Conservation (phyloP, 2,888 invertebrate species). For the Rhimphoctona megacephalus region DNA sequence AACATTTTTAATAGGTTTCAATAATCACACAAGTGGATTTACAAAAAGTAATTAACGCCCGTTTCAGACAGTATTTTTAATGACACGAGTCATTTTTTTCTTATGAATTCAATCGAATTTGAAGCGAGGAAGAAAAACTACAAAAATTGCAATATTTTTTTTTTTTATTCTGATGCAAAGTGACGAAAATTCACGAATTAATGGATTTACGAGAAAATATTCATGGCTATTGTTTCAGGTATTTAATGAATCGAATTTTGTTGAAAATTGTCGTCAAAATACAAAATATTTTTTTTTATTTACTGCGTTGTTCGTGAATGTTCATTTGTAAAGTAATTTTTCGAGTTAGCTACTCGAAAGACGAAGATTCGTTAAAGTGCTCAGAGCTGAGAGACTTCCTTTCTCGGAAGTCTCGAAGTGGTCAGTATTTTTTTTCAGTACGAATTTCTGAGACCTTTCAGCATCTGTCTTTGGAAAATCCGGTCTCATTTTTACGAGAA, state of each 20-base stretch:
- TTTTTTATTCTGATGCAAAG: not conserved
- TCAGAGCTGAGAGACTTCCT: not conserved
- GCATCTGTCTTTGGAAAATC: constrained; percentile 61
- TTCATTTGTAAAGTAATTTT: not conserved
- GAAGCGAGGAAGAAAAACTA: not conserved
- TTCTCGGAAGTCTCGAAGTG: constrained; percentile 39
- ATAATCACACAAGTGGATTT: too few species aligned
- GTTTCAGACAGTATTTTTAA: too few species aligned
- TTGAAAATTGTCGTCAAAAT: not conserved
- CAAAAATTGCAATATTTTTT: not conserved
- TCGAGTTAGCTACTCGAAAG: not conserved
- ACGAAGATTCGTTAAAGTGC: not conserved
- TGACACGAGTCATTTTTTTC: too few species aligned
- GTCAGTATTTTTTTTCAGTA: not conserved
- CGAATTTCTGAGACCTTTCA: constrained; percentile 5
- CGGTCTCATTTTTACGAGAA: not conserved
- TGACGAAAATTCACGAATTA: not conserved
- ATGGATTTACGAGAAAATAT: not conserved
- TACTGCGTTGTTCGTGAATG: not conserved
- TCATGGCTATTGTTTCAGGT: not conserved
- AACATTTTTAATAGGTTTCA: too few species aligned
- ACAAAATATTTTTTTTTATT: not conserved
- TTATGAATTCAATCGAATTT: not conserved
- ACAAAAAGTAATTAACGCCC: too few species aligned
- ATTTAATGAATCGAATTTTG: not conserved